Evolutionary conservation across 2,113 vertebrate genomes (phyloP).

Genomic region (Gyps fulvus): DNA sequence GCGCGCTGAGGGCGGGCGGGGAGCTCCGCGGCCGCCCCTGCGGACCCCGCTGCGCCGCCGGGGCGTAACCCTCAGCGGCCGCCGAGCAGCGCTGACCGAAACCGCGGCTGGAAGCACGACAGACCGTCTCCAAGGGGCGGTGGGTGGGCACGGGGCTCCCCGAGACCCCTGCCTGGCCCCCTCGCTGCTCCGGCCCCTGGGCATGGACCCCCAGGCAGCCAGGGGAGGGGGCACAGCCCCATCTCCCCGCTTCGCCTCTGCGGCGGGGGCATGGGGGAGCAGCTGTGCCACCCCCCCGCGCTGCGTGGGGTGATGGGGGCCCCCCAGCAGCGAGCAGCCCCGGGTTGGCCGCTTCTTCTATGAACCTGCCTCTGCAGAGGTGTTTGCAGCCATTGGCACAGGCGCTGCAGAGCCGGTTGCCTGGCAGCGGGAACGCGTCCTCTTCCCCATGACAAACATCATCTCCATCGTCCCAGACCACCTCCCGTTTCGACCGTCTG

Average conservation of each 20-base stretch:
- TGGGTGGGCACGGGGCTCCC: accelerated
- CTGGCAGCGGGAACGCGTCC: conserved; percentile 49
- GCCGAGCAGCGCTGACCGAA: not conserved
- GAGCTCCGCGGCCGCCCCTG: not conserved
- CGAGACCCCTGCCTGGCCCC: not conserved
- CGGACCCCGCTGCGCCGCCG: accelerated
- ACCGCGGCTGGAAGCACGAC: accelerated
- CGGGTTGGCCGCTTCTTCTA: not conserved
- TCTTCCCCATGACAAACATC: conserved; percentile 12
- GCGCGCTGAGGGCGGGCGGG: not conserved
- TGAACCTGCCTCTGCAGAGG: conserved; percentile 63
- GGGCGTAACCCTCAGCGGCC: not conserved
- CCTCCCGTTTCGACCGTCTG: not conserved
- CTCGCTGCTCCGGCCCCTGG: accelerated
- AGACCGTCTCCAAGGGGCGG: not conserved
- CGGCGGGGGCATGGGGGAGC: not conserved
- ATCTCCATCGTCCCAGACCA: not conserved
- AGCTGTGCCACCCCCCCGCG: not conserved
- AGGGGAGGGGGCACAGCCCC: not conserved
- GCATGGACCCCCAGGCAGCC: not conserved
- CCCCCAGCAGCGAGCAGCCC: not conserved
- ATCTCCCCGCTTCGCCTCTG: accelerated
- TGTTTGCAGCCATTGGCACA: conserved; percentile 33
- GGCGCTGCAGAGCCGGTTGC: conserved; percentile 52
- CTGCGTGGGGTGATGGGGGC: not conserved